These are phyloP conservation scores for Coendou prehensilis DNA, from an alignment of 2,797 vertebrate species.

Conservation along the genomic window DNA sequence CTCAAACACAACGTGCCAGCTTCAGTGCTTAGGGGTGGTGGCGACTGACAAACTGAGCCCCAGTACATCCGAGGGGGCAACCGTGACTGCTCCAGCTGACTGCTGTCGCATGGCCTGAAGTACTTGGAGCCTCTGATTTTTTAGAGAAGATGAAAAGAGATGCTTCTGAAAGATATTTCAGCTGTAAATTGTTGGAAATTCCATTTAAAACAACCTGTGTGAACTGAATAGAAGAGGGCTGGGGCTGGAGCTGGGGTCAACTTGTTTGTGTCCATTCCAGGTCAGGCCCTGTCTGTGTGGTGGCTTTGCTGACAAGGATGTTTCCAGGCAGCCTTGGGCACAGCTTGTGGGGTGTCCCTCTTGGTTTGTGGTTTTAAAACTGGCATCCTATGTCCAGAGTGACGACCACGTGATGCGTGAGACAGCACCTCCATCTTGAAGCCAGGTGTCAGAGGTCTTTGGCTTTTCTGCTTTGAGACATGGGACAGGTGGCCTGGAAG, in stretches of 20 bases:
- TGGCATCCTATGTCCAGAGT: neutral
- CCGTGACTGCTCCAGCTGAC: accelerated
- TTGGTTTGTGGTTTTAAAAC: neutral
- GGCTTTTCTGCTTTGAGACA: neutral
- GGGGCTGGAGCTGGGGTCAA: too few relatives aligned
- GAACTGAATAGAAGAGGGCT: too few relatives aligned
- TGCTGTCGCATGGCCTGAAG: neutral
- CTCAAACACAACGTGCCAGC: accelerated
- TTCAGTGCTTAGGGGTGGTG: accelerated
- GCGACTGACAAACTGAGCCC: neutral
- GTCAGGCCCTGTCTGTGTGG: neutral
- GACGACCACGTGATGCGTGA: accelerated
- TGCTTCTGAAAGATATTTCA: neutral
- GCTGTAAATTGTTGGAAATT: neutral
- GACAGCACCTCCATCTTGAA: neutral
- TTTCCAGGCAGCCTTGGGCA: neutral
- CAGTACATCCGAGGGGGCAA: neutral
- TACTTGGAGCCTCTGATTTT: neutral
- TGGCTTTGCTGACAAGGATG: neutral
- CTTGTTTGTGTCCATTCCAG: neutral
- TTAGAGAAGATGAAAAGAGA: neutral
- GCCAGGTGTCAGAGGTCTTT: neutral
- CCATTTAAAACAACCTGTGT: neutral
- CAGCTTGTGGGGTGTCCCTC: neutral
- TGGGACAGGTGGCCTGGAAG: neutral